Percentiles rank a stretch among this genome's conserved stretches.
These are phyloP conservation scores for Protophormia terraenovae DNA, from an alignment of 2,888 invertebrate species.

Conservation along the genomic window DNA sequence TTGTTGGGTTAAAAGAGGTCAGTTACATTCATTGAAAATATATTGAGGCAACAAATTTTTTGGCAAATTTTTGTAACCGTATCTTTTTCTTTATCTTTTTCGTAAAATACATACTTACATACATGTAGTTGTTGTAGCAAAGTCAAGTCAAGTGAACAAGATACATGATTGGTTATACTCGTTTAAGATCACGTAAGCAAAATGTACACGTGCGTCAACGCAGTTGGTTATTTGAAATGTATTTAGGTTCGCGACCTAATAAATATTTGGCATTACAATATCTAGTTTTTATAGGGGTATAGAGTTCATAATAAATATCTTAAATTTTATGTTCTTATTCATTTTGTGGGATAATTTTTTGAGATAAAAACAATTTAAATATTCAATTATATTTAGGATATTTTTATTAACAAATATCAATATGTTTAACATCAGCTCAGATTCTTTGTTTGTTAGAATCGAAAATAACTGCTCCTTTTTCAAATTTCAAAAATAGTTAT, in stretches of 20 bases:
- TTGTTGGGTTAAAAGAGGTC: constrained; percentile 63
- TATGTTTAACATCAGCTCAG: too few species aligned
- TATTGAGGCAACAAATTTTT: constrained; percentile 42
- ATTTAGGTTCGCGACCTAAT: constrained; percentile 15
- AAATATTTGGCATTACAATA: background rate
- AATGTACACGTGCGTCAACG: constrained; percentile 51
- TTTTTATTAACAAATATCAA: too few species aligned
- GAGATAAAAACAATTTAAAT: background rate
- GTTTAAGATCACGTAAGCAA: constrained; percentile 8
- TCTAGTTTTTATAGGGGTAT: background rate
- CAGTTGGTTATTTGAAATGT: constrained; percentile 20
- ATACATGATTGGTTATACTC: background rate
- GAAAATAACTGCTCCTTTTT: too few species aligned
- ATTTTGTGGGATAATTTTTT: too few species aligned
- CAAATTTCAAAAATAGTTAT: too few species aligned
- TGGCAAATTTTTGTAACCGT: constrained; percentile 37
- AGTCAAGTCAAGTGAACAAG: constrained; percentile 27
- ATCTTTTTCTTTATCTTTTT: constrained; percentile 31
- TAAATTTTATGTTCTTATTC: too few species aligned
- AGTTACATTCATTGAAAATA: constrained; percentile 34
- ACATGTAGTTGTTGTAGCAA: background rate
- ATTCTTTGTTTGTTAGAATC: too few species aligned
- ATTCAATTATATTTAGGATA: background rate
- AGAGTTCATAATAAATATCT: background rate
- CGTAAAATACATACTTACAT: background rate